Base-by-base conservation (phyloP, 1,140 invertebrate genomes). In the Venustaconcha ellipsiformis region DNA sequence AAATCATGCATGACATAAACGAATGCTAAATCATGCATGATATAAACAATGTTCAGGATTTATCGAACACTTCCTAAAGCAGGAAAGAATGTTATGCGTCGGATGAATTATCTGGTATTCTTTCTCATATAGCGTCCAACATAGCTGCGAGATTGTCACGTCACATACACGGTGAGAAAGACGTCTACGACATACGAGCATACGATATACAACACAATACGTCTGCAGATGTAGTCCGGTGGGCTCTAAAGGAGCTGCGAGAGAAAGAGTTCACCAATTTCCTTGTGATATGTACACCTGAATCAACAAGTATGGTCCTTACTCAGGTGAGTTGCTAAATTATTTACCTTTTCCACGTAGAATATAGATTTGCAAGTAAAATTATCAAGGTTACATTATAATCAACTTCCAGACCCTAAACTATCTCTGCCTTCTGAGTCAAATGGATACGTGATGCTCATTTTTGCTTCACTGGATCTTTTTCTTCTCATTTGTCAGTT, bases 211-310 rank as follows among this genome's bases (percentile, higher is more conserved):
- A 60, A 18, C 68, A 30, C 11, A 77, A 77, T 57, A 60, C 75
- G 55, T 72, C 75, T 3, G 75, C 75, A 6, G 70, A 77, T 55
- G 75, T 77, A 14, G 70, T 72, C n/a, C 55, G 75, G 56, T 77
- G 75, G 75, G 75, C 75, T 55, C 23, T 77, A 1, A 77, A 77
- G 62, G 75, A 77, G 57, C 75, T 77, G 68, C 72, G 75, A 67
- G 56, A 70, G 56, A 77, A 77, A 72, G 70, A 60, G 37, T 63
- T 77, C 57, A 59, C 69, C 15, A 77, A 77, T 66, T 77, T 77
- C 37, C 75, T 77, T 62, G 64, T 77, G 57, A 67, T 77, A 67
- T 77, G 75, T 70, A 72, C 75, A 77, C 75, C 75, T 18, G 26
- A 30, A 15, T 57, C 72, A 57, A 55, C 70, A 67, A 70, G 67